Evolutionary conservation across 2,888 invertebrate genomes (phyloP).

Genomic region (Dryomyza anilis): DNA sequence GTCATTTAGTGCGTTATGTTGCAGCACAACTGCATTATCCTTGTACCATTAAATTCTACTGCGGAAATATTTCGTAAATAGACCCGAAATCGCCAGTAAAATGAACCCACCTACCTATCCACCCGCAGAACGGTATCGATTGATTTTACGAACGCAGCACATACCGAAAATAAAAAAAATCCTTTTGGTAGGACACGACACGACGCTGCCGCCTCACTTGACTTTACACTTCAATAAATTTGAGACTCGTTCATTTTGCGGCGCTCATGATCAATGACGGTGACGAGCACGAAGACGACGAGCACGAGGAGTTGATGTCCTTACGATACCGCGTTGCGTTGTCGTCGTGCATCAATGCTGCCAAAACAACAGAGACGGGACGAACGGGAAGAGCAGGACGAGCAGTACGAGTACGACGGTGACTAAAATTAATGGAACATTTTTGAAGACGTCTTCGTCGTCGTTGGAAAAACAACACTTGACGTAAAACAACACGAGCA

Average conservation of each 20-base stretch:
- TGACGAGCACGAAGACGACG: too few relatives aligned
- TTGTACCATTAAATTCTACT: too few relatives aligned
- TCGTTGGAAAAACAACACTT: conserved; percentile 32
- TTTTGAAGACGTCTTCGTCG: conserved; percentile 37
- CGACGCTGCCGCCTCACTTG: too few relatives aligned
- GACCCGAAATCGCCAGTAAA: too few relatives aligned
- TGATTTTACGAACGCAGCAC: too few relatives aligned
- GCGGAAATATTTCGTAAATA: too few relatives aligned
- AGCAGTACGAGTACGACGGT: conserved; percentile 45
- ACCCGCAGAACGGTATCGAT: too few relatives aligned
- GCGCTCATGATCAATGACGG: conserved; percentile 13
- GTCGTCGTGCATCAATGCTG: conserved; percentile 3
- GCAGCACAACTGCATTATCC: neutral
- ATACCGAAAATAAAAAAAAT: too few relatives aligned
- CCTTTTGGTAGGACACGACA: too few relatives aligned
- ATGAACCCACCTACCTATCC: too few relatives aligned
- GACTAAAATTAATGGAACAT: conserved; percentile 57
- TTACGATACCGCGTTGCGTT: neutral
- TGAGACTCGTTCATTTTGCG: conserved; percentile 39
- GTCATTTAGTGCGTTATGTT: neutral
- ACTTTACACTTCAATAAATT: conserved; percentile 56
- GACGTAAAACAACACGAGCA: conserved; percentile 40
- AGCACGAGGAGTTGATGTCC: too few relatives aligned
- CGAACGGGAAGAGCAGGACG: conserved; percentile 6
- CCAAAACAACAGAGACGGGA: conserved; percentile 6